phyloP scores from a whole-genome alignment of 2,888 invertebrate species.

The Acleris literana region DNA sequence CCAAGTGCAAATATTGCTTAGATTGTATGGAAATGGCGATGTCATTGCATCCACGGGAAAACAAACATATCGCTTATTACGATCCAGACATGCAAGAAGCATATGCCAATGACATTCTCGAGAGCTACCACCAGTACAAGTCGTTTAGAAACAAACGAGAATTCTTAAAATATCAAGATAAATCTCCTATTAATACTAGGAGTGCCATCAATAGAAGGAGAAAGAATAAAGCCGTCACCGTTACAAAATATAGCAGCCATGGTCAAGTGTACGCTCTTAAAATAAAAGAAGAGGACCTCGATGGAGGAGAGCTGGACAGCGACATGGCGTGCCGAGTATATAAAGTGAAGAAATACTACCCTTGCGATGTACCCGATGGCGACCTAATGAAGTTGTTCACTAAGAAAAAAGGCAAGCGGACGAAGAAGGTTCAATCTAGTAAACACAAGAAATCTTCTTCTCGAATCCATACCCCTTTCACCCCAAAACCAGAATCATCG shows the following conservation, averaged over 20 bases:
- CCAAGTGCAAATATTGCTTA: slow-evolving; percentile 53
- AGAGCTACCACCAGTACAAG: slow-evolving; percentile 40
- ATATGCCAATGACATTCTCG: slow-evolving; percentile 46
- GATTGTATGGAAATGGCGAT: slow-evolving; percentile 61
- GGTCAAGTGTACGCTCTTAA: slow-evolving; percentile 62
- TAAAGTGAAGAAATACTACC: slow-evolving; percentile 56
- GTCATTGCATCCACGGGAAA: slow-evolving; percentile 46
- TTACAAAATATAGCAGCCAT: slow-evolving; percentile 61
- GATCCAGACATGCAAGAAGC: slow-evolving; percentile 43
- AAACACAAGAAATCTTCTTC: not conserved
- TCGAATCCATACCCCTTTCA: too few species aligned
- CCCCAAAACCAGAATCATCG: not conserved
- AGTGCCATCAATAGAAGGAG: slow-evolving; percentile 46
- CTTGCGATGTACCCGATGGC: slow-evolving; percentile 59
- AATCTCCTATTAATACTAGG: slow-evolving; percentile 6
- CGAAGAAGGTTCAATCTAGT: slow-evolving; percentile 45
- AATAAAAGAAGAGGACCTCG: slow-evolving; percentile 55
- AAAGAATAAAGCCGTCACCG: slow-evolving; percentile 52
- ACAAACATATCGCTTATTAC: slow-evolving; percentile 34
- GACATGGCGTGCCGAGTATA: slow-evolving; percentile 58
- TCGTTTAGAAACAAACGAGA: slow-evolving; percentile 48
- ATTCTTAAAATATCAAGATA: slow-evolving; percentile 24
- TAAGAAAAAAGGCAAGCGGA: slow-evolving; percentile 54
- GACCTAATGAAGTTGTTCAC: slow-evolving; percentile 49
- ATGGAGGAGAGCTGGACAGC: slow-evolving; percentile 40